Evolutionary conservation across 2,797 vertebrate genomes (phyloP).

Genomic region (Botia almorhae): DNA sequence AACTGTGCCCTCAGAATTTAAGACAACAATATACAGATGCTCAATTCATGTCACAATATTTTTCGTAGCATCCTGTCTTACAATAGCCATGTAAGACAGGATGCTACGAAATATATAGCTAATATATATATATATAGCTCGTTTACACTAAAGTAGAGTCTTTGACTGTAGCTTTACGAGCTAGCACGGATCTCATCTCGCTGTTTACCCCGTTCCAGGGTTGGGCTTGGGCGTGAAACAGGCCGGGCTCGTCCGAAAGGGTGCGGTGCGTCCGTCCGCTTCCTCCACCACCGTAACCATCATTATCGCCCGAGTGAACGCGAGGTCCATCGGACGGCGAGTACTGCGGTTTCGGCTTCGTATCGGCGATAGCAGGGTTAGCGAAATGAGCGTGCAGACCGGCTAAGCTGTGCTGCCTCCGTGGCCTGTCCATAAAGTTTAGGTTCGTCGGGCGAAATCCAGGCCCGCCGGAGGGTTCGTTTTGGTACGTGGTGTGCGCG

Average conservation of each 20-base stretch:
- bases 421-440: constrained; percentile 69
- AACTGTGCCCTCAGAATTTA: neutral
- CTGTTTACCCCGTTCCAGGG: constrained; percentile 85
- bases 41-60: neutral
- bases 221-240: constrained; percentile 76
- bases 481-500: constrained; percentile 76
- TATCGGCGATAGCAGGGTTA: constrained; percentile 71
- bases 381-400: constrained; percentile 77
- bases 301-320: constrained; percentile 66
- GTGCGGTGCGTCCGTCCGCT: constrained; percentile 76
- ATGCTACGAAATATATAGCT: too few relatives aligned
- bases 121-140: neutral
- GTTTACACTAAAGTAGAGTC: constrained; percentile 88
- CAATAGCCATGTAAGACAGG: neutral
- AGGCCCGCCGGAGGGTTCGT: constrained; percentile 69
- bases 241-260: constrained; percentile 75
- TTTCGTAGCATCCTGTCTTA: neutral
- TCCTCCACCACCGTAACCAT: constrained; percentile 68
- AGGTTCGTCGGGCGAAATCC: constrained; percentile 66
- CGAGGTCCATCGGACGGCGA: constrained; percentile 66
- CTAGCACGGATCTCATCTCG: constrained; percentile 83
- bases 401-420: constrained; percentile 71
- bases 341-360: constrained; percentile 69
- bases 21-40: neutral
- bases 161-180: constrained; percentile 80